Conservation (phyloP, 2,888 invertebrate genomes). For the Tinea pellionella region DNA sequence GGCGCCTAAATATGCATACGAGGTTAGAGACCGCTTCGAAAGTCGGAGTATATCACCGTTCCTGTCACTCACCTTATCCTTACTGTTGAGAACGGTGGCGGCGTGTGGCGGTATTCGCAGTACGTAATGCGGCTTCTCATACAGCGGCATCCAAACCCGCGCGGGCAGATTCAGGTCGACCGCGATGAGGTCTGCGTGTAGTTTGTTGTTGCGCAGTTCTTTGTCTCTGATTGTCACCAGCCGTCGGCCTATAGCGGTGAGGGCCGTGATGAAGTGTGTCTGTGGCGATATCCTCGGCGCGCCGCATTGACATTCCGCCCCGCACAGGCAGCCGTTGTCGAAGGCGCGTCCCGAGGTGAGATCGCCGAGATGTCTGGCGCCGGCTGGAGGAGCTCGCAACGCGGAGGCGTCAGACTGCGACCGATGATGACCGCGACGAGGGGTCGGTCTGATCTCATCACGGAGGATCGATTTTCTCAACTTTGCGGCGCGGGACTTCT, state of each 20-base stretch:
- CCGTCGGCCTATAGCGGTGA: constrained; percentile 54
- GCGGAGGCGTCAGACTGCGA: constrained; percentile 87
- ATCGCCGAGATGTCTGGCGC: constrained; percentile 86
- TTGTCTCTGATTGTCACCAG: constrained; percentile 55
- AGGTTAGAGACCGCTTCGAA: background rate
- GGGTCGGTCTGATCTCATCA: constrained; percentile 58
- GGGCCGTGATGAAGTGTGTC: constrained; percentile 53
- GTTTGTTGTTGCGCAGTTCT: constrained; percentile 91
- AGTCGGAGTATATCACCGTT: constrained; percentile 25
- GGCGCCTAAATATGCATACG: constrained; percentile 73
- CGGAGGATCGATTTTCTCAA: constrained; percentile 54
- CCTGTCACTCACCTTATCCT: constrained; percentile 77
- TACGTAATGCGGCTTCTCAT: constrained; percentile 90
- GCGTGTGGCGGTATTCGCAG: constrained; percentile 97
- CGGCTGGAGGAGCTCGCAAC: constrained; percentile 46
- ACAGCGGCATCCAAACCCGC: constrained; percentile 96
- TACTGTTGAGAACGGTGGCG: constrained; percentile 98
- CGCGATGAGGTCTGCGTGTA: constrained; percentile 92
- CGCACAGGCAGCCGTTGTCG: constrained; percentile 95
- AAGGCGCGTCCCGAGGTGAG: constrained; percentile 94
- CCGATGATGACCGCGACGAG: constrained; percentile 68
- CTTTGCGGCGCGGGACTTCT: constrained; percentile 50
- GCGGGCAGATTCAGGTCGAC: constrained; percentile 98
- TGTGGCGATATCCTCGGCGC: constrained; percentile 61
- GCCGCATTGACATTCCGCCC: constrained; percentile 76